Base-by-base conservation (phyloP, 2,113 vertebrate genomes). In the Morone chrysops region DNA sequence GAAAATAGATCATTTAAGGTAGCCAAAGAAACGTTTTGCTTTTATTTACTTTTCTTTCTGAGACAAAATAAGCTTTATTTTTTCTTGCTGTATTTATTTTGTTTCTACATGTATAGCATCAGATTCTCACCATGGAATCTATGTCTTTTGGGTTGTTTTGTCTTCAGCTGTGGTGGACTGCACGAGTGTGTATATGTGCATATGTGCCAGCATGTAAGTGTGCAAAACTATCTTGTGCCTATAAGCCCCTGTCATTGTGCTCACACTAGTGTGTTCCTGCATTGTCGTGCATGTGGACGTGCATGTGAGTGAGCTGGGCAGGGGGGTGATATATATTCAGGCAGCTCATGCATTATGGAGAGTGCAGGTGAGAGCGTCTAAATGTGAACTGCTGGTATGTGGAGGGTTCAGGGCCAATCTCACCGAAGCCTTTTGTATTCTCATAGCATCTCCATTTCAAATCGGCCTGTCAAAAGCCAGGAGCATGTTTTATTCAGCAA, bases 401-500 rank as follows among this genome's bases (percentile, higher is more conserved):
- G 87, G 80, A 91, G 71, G 73, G 90, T 93, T 93, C 91, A 92
- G 89, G 93, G 90, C 91, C 90, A 85, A 88, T 93, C 91, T 90
- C 84, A 83, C 88, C 12, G 10, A 83, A 86, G 90, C 89, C 86
- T 80, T 90, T 90, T 91, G 83, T 83, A 92, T 93, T 93, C 90
- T 86, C 92, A 92, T 92, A 91, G 90, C 66, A 94, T 93, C 89
- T 93, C 93, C 90, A 93, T 94, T 94, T 94, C 92, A 94, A 92
- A 94, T 93, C 77, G 61, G 73, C 80, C 90, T 84, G 89, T 94
- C 91, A 92, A 84, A 92, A 91, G 78, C 57, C 66, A 57, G 75
- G 75, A 56, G 54, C 84, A 93, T 93, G 91, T 93, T 92, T 94
- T 94, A 94, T 94, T 94, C 93, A 94, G 85, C 54, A 71, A 80